Conservation (phyloP, 2,888 invertebrate genomes). For the Tineola bisselliella region DNA sequence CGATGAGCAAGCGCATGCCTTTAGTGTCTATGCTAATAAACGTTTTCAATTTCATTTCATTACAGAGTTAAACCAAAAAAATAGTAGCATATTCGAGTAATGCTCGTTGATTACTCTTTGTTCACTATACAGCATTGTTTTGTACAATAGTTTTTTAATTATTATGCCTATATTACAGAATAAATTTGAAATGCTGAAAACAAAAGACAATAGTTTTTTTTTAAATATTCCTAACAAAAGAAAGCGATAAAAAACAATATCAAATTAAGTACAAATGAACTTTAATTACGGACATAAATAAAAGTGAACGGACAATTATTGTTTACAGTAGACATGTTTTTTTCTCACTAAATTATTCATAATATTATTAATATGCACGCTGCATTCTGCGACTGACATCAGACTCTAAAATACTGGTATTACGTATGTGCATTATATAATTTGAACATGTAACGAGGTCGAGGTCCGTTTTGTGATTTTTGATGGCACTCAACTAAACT, state of each 20-base stretch:
- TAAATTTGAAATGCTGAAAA: too few species aligned
- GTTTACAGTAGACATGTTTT: background rate
- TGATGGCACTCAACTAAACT: background rate
- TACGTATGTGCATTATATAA: background rate
- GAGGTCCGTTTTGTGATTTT: background rate
- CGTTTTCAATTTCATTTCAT: too few species aligned
- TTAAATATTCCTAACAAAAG: too few species aligned
- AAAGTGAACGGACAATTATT: background rate
- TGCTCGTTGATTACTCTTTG: too few species aligned
- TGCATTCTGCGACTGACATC: background rate
- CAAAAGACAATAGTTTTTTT: too few species aligned
- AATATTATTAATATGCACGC: background rate
- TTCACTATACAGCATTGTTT: too few species aligned
- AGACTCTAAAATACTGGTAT: background rate
- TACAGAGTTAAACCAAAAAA: too few species aligned
- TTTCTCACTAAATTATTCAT: background rate
- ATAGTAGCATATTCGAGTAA: too few species aligned
- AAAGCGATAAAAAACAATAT: background rate
- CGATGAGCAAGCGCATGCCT: too few species aligned
- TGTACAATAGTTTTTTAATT: too few species aligned
- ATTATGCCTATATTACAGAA: too few species aligned
- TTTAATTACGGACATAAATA: background rate
- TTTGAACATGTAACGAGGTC: background rate
- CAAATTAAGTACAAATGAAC: background rate
- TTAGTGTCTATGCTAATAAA: too few species aligned